Conservation (phyloP, 2,888 invertebrate species). For the Drosophila rellima region DNA sequence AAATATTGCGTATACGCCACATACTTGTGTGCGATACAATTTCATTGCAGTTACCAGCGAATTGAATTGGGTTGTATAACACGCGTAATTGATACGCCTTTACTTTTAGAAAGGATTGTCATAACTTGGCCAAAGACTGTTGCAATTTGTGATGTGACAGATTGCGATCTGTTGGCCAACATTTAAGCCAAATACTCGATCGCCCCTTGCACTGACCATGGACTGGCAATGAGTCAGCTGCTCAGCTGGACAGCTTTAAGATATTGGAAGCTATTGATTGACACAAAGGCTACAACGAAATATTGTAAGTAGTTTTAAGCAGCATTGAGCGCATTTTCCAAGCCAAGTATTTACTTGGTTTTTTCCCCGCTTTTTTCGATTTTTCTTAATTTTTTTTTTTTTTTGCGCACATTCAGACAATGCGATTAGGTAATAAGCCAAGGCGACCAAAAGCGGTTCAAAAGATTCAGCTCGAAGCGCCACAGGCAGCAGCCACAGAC, state of each 20-base stretch:
- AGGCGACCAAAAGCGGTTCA: constrained; percentile 56
- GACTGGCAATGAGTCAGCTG: constrained; percentile 56
- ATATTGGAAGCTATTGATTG: constrained; percentile 37
- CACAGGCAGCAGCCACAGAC: constrained; percentile 50
- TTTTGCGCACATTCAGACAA: constrained; percentile 54
- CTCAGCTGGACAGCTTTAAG: constrained; percentile 20
- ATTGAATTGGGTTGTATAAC: constrained; percentile 56
- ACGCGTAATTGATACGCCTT: constrained; percentile 66
- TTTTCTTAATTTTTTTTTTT: constrained; percentile 2
- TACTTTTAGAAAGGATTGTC: constrained; percentile 67
- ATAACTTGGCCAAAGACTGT: constrained; percentile 44
- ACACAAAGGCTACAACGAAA: constrained; percentile 33
- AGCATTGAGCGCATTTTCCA: constrained; percentile 45
- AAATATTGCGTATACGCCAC: constrained; percentile 77
- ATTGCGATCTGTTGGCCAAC: constrained; percentile 33
- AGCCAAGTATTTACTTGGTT: constrained; percentile 34
- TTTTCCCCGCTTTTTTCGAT: not conserved
- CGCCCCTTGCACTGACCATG: constrained; percentile 45
- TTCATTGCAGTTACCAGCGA: constrained; percentile 48
- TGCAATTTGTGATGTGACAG: constrained; percentile 48
- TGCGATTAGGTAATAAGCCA: constrained; percentile 64
- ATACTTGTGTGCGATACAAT: constrained; percentile 60
- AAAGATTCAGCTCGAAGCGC: constrained; percentile 53
- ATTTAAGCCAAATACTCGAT: constrained; percentile 10
- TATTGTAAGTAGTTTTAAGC: not conserved